A percentile compares a stretch with the other conserved stretches of the same genome.
Conservation (phyloP, 2,797 vertebrate species). For the Ctenopoma multispine region DNA sequence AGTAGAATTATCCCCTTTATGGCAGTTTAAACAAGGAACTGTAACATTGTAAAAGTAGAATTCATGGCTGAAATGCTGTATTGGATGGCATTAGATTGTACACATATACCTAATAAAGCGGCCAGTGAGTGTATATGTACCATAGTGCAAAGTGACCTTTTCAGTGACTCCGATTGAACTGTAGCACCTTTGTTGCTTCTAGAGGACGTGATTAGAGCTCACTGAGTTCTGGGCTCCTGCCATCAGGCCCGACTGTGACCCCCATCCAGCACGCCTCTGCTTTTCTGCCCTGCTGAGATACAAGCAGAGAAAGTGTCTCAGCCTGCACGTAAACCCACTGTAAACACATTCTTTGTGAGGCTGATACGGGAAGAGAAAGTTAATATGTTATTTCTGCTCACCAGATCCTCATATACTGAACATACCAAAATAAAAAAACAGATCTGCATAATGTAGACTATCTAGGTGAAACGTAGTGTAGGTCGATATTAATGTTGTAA, state of each 20-base stretch:
- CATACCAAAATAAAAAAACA: constrained; percentile 54
- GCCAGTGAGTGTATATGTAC: background rate
- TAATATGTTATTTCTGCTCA: constrained; percentile 50
- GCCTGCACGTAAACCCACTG: constrained; percentile 68
- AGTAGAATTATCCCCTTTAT: too few species aligned
- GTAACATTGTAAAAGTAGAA: too few species aligned
- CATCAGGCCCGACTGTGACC: constrained; percentile 77
- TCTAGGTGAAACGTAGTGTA: constrained; percentile 12
- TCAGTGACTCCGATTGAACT: constrained; percentile 81
- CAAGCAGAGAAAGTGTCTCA: constrained; percentile 58
- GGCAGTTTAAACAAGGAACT: too few species aligned
- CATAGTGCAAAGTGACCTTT: constrained; percentile 65
- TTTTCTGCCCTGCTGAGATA: constrained; percentile 65
- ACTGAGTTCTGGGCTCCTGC: constrained; percentile 70
- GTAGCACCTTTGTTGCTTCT: constrained; percentile 73
- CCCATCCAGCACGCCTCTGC: constrained; percentile 62
- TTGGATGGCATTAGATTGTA: too few species aligned
- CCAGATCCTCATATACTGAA: constrained; percentile 57
- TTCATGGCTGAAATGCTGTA: too few species aligned
- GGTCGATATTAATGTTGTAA: constrained; percentile 24
- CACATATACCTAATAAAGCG: background rate
- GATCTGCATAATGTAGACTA: constrained; percentile 46
- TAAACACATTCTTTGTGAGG: constrained; percentile 73
- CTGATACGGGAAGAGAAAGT: constrained; percentile 54
- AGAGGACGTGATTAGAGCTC: constrained; percentile 71